Evolutionary conservation across 2,113 vertebrate genomes (phyloP).

Genomic region (Ceyx cyanopectus): DNA sequence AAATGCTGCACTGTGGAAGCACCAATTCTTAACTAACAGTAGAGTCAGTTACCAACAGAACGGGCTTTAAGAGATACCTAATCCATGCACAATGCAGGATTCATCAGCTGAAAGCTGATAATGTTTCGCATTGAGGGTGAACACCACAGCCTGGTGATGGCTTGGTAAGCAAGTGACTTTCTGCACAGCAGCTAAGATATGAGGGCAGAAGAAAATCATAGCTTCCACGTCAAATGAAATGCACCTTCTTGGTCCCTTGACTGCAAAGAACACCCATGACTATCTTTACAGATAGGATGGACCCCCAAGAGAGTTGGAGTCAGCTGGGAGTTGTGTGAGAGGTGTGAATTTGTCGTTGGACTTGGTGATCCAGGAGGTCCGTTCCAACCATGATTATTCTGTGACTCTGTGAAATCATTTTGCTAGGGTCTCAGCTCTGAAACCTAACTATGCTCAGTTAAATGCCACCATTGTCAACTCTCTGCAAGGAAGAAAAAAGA

Average conservation of each 20-base stretch:
- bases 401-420: not conserved
- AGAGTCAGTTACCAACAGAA: not conserved
- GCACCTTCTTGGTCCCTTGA: not conserved
- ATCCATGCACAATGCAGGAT: not conserved
- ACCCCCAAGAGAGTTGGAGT: not conserved
- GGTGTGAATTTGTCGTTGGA: not conserved
- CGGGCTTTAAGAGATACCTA: not conserved
- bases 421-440: not conserved
- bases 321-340: not conserved
- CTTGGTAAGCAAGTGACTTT: not conserved
- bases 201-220: not conserved
- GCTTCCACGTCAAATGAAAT: not conserved
- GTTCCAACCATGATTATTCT: too few species aligned
- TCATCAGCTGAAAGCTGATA: not conserved
- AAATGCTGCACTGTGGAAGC: not conserved
- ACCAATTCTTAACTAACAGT: not conserved
- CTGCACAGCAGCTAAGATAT: not conserved
- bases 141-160: not conserved
- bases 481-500: not conserved
- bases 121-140: not conserved
- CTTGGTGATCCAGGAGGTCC: too few species aligned
- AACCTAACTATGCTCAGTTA: not conserved
- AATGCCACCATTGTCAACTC: not conserved
- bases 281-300: not conserved
- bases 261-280: not conserved